These are phyloP conservation scores for Loriculus beryllinus DNA, from an alignment of 2,797 vertebrate genomes.

Conservation along the genomic window DNA sequence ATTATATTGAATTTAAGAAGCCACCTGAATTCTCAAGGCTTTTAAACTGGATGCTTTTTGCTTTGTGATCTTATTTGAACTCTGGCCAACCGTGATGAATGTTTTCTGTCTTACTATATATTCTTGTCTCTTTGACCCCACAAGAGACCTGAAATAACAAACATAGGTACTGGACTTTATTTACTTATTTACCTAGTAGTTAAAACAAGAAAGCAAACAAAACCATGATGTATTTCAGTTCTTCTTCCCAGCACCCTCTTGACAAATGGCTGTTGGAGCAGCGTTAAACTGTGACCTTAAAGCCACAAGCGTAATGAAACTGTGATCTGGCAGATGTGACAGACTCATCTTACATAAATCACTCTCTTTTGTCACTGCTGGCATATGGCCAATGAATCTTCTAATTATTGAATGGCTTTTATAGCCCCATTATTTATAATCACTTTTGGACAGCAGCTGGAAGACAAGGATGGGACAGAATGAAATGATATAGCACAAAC, in stretches of 20 bases:
- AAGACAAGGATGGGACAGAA: conserved; percentile 57
- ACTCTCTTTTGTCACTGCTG: conserved; percentile 68
- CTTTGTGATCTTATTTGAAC: conserved; percentile 8
- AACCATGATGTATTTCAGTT: conserved; percentile 10
- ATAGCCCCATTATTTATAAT: conserved; percentile 75
- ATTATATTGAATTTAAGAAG: conserved; percentile 1
- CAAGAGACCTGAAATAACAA: conserved; percentile 17
- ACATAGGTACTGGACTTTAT: conserved; percentile 20
- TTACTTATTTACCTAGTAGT: conserved; percentile 51
- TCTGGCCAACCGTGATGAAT: neutral
- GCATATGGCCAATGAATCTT: conserved; percentile 76
- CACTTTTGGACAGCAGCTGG: conserved; percentile 72
- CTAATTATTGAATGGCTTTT: conserved; percentile 76
- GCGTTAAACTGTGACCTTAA: conserved; percentile 45
- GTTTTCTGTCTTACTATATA: neutral
- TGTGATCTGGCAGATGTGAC: conserved; percentile 70
- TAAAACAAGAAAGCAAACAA: conserved; percentile 50
- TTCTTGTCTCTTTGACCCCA: conserved; percentile 27
- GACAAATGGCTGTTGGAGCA: conserved; percentile 50
- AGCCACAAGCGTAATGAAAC: conserved; percentile 46
- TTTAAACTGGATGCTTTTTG: neutral
- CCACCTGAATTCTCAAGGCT: neutral
- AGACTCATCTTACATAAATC: conserved; percentile 69
- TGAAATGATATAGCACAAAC: conserved; percentile 46
- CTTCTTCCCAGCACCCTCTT: neutral